Base-by-base conservation (phyloP, 2,113 vertebrate genomes). In the Rhodinocichla rosea region DNA sequence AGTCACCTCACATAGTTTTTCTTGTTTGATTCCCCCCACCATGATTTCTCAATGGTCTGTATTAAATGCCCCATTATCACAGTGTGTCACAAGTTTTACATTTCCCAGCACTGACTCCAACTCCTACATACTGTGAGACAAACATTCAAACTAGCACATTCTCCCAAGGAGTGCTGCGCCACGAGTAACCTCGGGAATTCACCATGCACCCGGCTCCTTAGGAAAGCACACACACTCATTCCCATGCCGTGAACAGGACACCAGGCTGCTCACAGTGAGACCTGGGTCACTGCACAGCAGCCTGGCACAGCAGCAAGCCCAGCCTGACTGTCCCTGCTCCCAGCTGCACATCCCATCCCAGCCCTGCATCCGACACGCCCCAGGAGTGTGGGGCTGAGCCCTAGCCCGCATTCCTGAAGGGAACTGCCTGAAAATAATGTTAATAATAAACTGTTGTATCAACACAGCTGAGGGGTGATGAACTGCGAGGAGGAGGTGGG, bases 391-490 rank as follows among this genome's bases (percentile, higher is more conserved):
- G 67, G 87, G 71, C 79, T 39, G 63, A 90, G 80, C 71, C 0
- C 5, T 2, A 57, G 78, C 47, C 42, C 21, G 68, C 42, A 60
- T 55, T 84, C 89, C 76, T 67, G 83, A 26, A 71, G 49, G 16
- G 73, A 95, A 47, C 37, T 16, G 13, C 18, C 76, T 56, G 80
- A 89, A 94, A 90, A 75, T 56, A n/a, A 11, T n/a, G 76, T 70
- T 92, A 89, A 78, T 91, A 81, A 90, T 60, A 71, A 93, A 81
- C 80, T 56, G 24, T 56, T 88, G 83, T 71, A 82, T 60, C 86
- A 87, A 78, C 89, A 93, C 39, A 74, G 86, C 89, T 49, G 83
- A 92, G 86, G 52, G 60, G 80, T 52, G 80, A 86, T 60, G 80
- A 81, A 84, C 80, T 89, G 91, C 56, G 16, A 62, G 76, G 20